A percentile compares a stretch with the other conserved stretches of the same genome.
Evolutionary conservation across 2,888 invertebrate species (phyloP).

Genomic region (Phengaris arion): DNA sequence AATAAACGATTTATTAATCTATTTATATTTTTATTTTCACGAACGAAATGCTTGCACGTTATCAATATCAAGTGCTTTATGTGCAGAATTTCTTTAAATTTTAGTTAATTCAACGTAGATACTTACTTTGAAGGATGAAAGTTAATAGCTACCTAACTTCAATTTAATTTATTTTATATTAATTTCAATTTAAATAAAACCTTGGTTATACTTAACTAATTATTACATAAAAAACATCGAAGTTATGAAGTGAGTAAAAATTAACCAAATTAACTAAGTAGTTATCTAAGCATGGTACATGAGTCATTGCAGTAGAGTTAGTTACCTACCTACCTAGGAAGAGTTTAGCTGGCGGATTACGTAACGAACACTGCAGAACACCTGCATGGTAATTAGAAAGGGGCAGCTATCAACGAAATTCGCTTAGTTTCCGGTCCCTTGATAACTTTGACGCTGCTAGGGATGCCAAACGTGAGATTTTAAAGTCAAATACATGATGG

Average conservation of each 20-base stretch:
- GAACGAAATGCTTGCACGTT: too few relatives aligned
- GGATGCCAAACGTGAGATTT: not conserved
- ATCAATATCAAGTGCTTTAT: too few relatives aligned
- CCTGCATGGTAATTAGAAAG: constrained; percentile 41
- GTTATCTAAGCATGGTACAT: not conserved
- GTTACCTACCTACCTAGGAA: constrained; percentile 16
- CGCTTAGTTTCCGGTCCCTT: constrained; percentile 35
- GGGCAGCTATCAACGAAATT: constrained; percentile 40
- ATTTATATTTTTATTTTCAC: too few relatives aligned
- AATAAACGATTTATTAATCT: too few relatives aligned
- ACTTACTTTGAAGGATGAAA: too few relatives aligned
- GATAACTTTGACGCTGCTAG: constrained; percentile 26
- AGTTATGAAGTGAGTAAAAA: not conserved
- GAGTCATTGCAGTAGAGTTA: not conserved
- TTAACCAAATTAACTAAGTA: not conserved
- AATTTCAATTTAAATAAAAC: too few relatives aligned
- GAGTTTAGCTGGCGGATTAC: constrained; percentile 30
- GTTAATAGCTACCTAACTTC: too few relatives aligned
- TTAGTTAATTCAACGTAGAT: too few relatives aligned
- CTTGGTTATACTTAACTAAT: too few relatives aligned
- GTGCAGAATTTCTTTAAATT: too few relatives aligned
- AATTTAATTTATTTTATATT: too few relatives aligned
- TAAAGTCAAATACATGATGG: not conserved
- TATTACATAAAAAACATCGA: not conserved
- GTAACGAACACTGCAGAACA: constrained; percentile 36